These are phyloP conservation scores for Brienomyrus brachyistius DNA, from an alignment of 2,113 vertebrate genomes.

Conservation along the genomic window DNA sequence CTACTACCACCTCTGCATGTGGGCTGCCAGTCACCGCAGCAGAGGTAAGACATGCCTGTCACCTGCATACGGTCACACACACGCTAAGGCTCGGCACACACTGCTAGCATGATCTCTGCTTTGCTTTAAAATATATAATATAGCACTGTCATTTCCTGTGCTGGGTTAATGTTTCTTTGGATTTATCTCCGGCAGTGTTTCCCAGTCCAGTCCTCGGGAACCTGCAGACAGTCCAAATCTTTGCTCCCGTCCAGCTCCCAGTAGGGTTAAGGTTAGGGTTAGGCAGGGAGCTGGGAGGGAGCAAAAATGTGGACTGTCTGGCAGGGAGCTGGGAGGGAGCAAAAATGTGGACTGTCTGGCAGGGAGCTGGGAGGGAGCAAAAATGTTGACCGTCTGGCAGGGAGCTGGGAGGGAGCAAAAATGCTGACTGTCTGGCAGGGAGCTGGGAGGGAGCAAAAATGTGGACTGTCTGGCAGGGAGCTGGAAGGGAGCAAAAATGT, in stretches of 20 bases:
- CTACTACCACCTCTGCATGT: not conserved
- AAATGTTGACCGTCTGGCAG: no score
- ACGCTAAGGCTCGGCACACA: not conserved
- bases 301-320: not conserved
- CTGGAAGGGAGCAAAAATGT: no score
- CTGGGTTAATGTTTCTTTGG: not conserved
- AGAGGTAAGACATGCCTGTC: not conserved
- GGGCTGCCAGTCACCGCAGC: not conserved
- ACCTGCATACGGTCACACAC: not conserved
- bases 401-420: no score
- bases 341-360: no score
- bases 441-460: no score
- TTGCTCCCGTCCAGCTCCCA: not conserved
- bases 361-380: no score
- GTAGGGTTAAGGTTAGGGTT: not conserved
- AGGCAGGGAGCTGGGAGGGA: not conserved
- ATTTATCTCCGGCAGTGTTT: not conserved
- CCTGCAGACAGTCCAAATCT: not conserved
- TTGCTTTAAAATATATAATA: not conserved
- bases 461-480: no score
- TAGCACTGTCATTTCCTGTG: not conserved
- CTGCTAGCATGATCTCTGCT: not conserved
- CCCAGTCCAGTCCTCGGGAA: not conserved
- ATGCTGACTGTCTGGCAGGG: no score
- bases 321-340: not conserved